phyloP scores from a whole-genome alignment of 1,140 invertebrate genomes.

The Batillaria attramentaria region DNA sequence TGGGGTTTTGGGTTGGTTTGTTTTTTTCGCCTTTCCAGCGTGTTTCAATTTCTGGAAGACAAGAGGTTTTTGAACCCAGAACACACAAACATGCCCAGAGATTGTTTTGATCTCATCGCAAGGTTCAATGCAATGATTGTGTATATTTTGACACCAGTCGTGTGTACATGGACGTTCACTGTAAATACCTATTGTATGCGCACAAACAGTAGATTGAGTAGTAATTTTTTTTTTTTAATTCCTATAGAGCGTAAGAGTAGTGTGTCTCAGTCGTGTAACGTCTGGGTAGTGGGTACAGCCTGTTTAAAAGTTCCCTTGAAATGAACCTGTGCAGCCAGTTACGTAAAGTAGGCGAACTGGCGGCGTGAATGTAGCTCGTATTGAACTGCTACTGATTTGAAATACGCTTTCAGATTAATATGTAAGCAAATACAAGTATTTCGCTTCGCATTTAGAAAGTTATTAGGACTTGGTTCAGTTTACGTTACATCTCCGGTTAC shows the following conservation, averaged over 20 bases:
- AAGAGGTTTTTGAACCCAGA: not conserved
- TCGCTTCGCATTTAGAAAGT: no score
- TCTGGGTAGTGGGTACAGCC: no score
- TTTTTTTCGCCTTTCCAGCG: not conserved
- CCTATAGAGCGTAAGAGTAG: not conserved
- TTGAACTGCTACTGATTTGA: not conserved
- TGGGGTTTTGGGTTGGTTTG: not conserved
- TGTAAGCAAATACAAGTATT: not conserved
- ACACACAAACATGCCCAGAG: constrained; percentile 9
- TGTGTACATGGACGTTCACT: not conserved
- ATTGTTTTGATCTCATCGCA: constrained; percentile 20
- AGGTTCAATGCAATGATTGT: constrained; percentile 7
- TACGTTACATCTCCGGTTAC: not conserved
- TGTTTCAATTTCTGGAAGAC: no score
- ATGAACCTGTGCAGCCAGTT: no score
- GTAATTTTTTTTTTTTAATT: not conserved
- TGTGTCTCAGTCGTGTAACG: no score
- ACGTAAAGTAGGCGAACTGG: not conserved
- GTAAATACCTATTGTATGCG: constrained; percentile 4
- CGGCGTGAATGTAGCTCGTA: not conserved
- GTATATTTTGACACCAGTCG: not conserved
- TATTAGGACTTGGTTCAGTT: not conserved
- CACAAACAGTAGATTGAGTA: not conserved
- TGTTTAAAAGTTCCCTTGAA: no score
- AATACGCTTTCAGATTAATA: not conserved